Evolutionary conservation across 2,797 vertebrate species (phyloP), one percentile per base, ranked within the genome.

Genomic region (Takifugu ocellatus): DNA sequence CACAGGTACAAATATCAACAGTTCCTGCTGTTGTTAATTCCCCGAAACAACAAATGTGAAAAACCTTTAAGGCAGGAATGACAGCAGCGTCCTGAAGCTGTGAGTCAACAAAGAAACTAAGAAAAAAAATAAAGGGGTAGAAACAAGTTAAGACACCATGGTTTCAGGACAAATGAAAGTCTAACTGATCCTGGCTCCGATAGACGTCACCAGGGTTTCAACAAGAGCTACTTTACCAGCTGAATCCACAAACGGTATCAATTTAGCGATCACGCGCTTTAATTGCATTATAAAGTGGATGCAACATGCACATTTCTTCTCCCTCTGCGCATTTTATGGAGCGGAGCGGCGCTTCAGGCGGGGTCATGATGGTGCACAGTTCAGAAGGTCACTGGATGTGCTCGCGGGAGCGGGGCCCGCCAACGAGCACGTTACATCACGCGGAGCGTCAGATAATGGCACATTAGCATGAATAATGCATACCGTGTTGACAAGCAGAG

Each of bases 381-480:
- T 89, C 85, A 88, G 50, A 75, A 83, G 88, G 86, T 88, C 86
- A 87, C 49, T 64, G 59, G 68, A 79, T 81, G 81, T 49, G 66
- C 82, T 81, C 72, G 68, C 51, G 70, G 63, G 68, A 75, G 78
- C 49, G 9, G 66, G 58, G 70, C 58, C 6, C 2, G 61, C 63
- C 74, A 84, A 85, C 82, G 61, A 78, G 68, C 61, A 59, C 64
- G 81, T 86, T 87, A 83, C 86, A 88, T 90, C 87, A 88, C 59
- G 68, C 84, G 61, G 74, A 69, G 71, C 61, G 69, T 87, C 84
- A 85, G 79, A 88, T 87, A 86, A 87, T 82, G 84, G 78, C 62
- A 79, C 82, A 87, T 87, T 84, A 83, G 74, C 73, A 84, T 90
- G 84, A 90, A 88, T 89, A 86, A 90, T 85, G 86, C 74, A 86